These are phyloP conservation scores for Stomatorhinus walkeri DNA, from an alignment of 2,797 vertebrate genomes.

Conservation along the genomic window DNA sequence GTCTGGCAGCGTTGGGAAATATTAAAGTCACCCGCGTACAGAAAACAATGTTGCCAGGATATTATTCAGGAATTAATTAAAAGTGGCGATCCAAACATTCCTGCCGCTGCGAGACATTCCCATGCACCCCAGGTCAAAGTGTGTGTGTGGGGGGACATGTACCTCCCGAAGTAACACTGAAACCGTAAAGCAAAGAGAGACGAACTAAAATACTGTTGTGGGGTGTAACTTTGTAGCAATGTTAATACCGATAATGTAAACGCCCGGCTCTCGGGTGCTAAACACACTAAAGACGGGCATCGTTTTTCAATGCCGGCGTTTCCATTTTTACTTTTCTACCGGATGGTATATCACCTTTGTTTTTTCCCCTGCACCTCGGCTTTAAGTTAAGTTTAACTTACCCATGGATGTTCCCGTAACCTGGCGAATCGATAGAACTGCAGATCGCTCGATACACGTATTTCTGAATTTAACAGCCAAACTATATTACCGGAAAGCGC, in stretches of 20 bases:
- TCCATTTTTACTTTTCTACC: neutral
- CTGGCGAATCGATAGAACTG: neutral
- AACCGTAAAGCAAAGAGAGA: neutral
- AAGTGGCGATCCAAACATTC: neutral
- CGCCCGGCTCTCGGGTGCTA: neutral
- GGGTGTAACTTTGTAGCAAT: neutral
- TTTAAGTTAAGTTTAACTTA: neutral
- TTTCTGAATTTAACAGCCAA: neutral
- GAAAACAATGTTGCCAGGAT: neutral
- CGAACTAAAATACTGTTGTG: neutral
- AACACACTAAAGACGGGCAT: neutral
- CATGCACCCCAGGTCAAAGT: neutral
- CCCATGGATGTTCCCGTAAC: neutral
- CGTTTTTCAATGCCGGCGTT: neutral
- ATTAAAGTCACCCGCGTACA: neutral
- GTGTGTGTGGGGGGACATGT: neutral
- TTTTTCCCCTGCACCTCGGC: neutral
- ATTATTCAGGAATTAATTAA: neutral
- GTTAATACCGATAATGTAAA: neutral
- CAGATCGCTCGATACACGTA: neutral
- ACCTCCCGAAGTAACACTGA: neutral
- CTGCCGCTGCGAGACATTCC: neutral
- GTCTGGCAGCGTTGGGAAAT: neutral
- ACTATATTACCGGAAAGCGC: neutral
- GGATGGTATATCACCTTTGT: neutral